These are phyloP conservation scores for Aramus guarauna DNA, from an alignment of 2,113 vertebrate species.

Conservation along the genomic window DNA sequence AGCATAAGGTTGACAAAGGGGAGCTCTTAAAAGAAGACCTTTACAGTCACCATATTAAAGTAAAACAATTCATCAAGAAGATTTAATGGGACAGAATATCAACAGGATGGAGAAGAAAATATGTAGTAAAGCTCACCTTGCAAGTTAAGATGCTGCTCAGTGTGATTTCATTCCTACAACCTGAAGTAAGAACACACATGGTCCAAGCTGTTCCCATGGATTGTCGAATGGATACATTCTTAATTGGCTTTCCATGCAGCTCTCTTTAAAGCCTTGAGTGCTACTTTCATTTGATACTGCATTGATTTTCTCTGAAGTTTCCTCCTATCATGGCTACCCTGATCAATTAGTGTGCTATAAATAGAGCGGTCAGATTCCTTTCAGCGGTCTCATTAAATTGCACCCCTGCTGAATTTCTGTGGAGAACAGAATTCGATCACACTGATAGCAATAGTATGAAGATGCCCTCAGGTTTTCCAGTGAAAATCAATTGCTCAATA, in stretches of 20 bases:
- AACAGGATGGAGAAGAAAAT: background rate
- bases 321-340: constrained; percentile 36
- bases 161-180: background rate
- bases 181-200: background rate
- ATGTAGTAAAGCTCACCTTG: background rate
- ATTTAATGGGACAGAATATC: background rate
- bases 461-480: background rate
- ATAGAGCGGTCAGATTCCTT: constrained; percentile 27
- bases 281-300: constrained; percentile 51
- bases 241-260: constrained; percentile 46
- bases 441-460: background rate
- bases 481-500: constrained; percentile 48
- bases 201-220: background rate
- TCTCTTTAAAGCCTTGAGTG: constrained; percentile 8
- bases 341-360: constrained; percentile 69
- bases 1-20: background rate
- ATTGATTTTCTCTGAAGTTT: constrained; percentile 67
- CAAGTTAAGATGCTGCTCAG: background rate
- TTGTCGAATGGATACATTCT: constrained; percentile 37
- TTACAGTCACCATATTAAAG: background rate
- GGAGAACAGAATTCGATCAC: background rate
- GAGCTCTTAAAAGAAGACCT: background rate
- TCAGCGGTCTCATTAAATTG: constrained; percentile 42
- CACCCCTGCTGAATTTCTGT: constrained; percentile 44
- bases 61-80: background rate